Conservation (phyloP, 2,113 vertebrate species). For the Hymenochirus boettgeri region DNA sequence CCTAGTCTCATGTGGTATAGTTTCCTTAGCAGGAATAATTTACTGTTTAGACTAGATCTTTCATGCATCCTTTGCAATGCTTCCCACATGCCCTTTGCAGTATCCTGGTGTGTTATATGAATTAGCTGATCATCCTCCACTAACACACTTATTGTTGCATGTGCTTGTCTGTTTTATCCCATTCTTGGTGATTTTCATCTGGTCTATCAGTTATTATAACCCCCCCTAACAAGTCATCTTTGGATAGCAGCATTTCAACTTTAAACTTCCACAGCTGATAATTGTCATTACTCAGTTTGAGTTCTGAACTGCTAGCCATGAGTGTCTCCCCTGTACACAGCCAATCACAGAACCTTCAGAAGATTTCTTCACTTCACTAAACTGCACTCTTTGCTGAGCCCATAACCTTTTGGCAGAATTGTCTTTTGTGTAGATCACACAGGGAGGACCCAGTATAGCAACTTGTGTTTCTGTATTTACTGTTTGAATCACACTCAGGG, state of each 20-base stretch:
- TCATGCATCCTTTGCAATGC: neutral
- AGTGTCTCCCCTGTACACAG: too few species aligned
- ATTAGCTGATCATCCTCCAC: conserved; percentile 13
- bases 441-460: too few species aligned
- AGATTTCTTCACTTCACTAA: too few species aligned
- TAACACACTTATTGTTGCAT: conserved; percentile 1
- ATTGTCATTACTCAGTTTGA: neutral
- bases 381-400: too few species aligned
- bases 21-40: neutral
- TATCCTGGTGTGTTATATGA: neutral
- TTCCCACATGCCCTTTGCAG: conserved; percentile 6
- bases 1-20: neutral
- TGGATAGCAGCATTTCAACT: neutral
- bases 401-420: too few species aligned
- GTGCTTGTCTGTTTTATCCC: neutral
- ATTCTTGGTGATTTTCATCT: neutral
- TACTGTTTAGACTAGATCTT: neutral
- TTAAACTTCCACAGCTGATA: neutral
- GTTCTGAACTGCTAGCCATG: neutral
- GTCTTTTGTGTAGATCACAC: too few species aligned
- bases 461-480: too few species aligned
- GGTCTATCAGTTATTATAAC: neutral
- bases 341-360: too few species aligned
- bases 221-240: neutral
- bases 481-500: too few species aligned